Evolutionary conservation across 2,797 vertebrate genomes (phyloP).

Genomic region (Enteromius argenteus): DNA sequence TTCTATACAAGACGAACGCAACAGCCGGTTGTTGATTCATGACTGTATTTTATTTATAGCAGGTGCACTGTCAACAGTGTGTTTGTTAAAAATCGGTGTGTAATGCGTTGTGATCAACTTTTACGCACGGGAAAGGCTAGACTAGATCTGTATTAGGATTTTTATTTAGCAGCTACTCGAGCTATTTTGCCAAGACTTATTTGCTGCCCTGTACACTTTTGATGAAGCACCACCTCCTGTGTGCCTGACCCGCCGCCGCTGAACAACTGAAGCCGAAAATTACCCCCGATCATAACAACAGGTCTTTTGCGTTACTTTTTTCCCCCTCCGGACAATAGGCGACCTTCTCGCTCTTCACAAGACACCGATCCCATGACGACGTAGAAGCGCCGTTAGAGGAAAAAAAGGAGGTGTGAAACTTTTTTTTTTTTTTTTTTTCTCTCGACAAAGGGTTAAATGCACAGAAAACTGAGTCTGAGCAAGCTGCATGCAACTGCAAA

Average conservation of each 20-base stretch:
- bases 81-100: neutral
- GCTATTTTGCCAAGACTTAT: constrained; percentile 40
- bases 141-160: neutral
- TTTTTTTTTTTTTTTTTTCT: neutral
- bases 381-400: constrained; percentile 22
- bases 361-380: constrained; percentile 64
- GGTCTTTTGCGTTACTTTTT: constrained; percentile 72
- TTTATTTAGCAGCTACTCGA: neutral
- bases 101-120: neutral
- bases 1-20: neutral
- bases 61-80: constrained; percentile 13
- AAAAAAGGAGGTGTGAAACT: constrained; percentile 25
- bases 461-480: neutral
- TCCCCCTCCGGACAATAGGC: constrained; percentile 68
- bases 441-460: constrained; percentile 11
- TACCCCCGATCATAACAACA: constrained; percentile 80
- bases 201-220: constrained; percentile 54
- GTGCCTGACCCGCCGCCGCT: constrained; percentile 75
- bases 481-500: neutral
- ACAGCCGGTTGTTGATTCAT: neutral
- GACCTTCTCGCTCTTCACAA: constrained; percentile 63
- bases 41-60: neutral
- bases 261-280: constrained; percentile 72
- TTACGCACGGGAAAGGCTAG: neutral
- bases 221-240: constrained; percentile 73